Conservation (phyloP, 2,113 vertebrate genomes). For the Rhinoderma darwinii region DNA sequence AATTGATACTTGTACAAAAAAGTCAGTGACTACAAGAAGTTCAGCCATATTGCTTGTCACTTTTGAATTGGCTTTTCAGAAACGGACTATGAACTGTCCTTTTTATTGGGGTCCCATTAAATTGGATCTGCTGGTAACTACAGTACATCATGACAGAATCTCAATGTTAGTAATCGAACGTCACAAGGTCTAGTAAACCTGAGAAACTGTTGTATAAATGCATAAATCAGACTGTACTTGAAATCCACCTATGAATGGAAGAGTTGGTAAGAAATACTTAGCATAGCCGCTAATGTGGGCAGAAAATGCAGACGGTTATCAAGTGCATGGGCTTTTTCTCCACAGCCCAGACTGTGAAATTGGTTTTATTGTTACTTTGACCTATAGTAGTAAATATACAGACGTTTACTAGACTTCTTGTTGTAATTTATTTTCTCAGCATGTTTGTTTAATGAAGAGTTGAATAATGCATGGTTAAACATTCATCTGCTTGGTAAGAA, state of each 20-base stretch:
- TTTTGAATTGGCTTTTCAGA: no score
- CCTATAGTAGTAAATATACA: constrained; percentile 43
- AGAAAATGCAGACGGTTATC: neutral
- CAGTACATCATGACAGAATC: no score
- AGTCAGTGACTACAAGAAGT: no score
- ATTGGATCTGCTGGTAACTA: no score
- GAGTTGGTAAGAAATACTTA: neutral
- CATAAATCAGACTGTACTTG: neutral
- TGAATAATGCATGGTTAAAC: constrained; percentile 53
- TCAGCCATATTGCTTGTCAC: no score
- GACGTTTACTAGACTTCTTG: constrained; percentile 15
- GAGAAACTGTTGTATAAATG: neutral
- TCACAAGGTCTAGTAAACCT: no score
- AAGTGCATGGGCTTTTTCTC: neutral
- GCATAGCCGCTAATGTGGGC: neutral
- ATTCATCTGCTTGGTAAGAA: constrained; percentile 27
- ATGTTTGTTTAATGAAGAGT: constrained; percentile 54
- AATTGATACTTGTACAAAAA: no score
- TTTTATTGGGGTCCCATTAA: no score
- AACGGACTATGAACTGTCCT: no score
- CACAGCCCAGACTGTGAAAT: constrained; percentile 23
- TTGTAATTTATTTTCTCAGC: constrained; percentile 54
- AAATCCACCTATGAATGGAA: neutral
- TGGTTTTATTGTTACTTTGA: constrained; percentile 46
- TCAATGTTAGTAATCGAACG: no score